These are phyloP conservation scores for Orussus abietinus DNA, from an alignment of 1,140 invertebrate species.

Conservation along the genomic window DNA sequence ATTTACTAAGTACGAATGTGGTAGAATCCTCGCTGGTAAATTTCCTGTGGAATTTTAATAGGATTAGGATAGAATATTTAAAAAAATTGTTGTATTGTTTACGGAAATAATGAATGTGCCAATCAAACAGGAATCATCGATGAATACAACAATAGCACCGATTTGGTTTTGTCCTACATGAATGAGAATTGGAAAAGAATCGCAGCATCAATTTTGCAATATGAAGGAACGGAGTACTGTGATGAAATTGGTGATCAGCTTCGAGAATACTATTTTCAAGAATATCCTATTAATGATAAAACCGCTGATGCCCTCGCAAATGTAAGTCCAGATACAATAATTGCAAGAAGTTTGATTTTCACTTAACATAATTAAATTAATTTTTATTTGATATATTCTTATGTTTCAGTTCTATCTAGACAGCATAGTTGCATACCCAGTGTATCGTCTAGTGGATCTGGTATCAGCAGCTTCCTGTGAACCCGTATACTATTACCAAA, in stretches of 20 bases:
- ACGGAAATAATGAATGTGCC: too few relatives aligned
- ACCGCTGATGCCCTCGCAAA: conserved; percentile 26
- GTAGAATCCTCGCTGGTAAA: conserved; percentile 32
- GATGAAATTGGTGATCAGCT: conserved; percentile 46
- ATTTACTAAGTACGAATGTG: conserved; percentile 63
- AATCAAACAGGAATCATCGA: too few relatives aligned
- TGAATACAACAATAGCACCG: too few relatives aligned
- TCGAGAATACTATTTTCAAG: conserved; percentile 42
- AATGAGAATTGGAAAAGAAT: conserved; percentile 50
- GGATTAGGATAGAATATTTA: too few relatives aligned
- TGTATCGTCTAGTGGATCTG: conserved; percentile 25
- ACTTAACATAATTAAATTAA: neutral
- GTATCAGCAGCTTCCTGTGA: conserved; percentile 13
- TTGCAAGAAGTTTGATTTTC: neutral
- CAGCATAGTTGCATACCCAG: conserved; percentile 19
- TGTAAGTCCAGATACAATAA: conserved; percentile 21
- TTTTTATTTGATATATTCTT: neutral
- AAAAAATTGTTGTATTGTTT: too few relatives aligned
- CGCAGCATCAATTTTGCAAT: conserved; percentile 55
- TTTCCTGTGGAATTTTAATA: too few relatives aligned
- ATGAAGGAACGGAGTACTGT: conserved; percentile 49
- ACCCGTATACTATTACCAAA: conserved; percentile 32
- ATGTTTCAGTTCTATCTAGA: conserved; percentile 30
- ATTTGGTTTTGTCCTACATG: too few relatives aligned
- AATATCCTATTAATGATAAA: conserved; percentile 35